phyloP scores from a whole-genome alignment of 2,888 invertebrate species.

The Pandemis corylana region DNA sequence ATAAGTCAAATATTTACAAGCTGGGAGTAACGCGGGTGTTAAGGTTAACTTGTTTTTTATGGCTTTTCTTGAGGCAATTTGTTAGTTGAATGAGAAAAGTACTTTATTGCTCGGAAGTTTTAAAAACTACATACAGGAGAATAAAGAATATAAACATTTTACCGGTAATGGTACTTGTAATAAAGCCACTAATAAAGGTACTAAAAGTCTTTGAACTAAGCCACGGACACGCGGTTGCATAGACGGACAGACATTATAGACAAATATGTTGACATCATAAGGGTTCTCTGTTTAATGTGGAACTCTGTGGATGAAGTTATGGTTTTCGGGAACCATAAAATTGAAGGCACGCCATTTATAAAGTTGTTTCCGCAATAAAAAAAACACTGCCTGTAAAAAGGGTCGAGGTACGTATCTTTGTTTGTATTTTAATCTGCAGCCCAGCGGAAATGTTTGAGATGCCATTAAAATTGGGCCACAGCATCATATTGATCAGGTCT shows the following conservation, averaged over 20 bases:
- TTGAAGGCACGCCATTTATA: constrained; percentile 1
- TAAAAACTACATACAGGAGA: neutral
- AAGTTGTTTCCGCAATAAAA: neutral
- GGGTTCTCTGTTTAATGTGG: no score
- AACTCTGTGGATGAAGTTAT: neutral
- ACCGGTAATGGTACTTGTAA: neutral
- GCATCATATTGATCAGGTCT: neutral
- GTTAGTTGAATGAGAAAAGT: neutral
- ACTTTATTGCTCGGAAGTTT: neutral
- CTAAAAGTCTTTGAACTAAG: no score
- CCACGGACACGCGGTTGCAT: no score
- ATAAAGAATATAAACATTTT: neutral
- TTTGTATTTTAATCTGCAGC: neutral
- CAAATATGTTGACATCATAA: no score
- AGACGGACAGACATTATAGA: no score
- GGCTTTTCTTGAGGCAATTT: neutral
- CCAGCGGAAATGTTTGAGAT: neutral
- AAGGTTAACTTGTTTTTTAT: neutral
- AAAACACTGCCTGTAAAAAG: neutral
- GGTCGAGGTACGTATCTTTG: neutral
- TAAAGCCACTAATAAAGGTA: neutral
- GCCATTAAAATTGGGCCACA: neutral
- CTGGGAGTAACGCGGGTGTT: neutral
- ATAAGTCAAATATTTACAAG: constrained; percentile 4
- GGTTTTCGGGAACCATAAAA: neutral